These are phyloP conservation scores for Microcebus lehilahytsara DNA, from an alignment of 2,113 vertebrate genomes.

Conservation along the genomic window DNA sequence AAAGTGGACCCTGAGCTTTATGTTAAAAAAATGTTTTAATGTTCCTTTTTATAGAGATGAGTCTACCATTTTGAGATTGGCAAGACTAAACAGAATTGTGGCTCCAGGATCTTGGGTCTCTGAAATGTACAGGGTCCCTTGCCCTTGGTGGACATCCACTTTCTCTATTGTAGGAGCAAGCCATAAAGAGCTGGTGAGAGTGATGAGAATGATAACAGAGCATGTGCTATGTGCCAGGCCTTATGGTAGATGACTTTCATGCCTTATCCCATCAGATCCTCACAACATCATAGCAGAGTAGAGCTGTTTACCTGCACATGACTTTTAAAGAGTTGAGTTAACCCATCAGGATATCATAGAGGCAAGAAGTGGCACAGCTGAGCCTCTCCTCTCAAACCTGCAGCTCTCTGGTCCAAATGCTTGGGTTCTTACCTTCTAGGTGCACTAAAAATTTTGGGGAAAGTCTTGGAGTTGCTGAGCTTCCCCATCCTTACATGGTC, in stretches of 20 bases:
- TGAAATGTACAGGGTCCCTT: neutral
- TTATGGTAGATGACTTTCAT: neutral
- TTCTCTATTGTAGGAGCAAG: neutral
- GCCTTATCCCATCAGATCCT: neutral
- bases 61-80: neutral
- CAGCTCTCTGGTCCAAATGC: neutral
- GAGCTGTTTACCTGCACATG: neutral
- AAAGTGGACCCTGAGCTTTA: neutral
- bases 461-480: neutral
- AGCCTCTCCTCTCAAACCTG: neutral
- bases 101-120: neutral
- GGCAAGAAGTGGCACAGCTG: neutral
- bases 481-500: neutral
- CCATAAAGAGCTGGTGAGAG: neutral
- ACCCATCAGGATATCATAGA: rapidly evolving
- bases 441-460: neutral
- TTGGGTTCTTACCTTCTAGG: neutral
- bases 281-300: neutral
- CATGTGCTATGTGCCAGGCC: rapidly evolving
- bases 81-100: neutral
- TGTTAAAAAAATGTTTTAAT: neutral
- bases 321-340: neutral
- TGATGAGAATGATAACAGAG: neutral
- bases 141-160: neutral
- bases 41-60: neutral